phyloP scores from a whole-genome alignment of 2,113 vertebrate genomes.

The Salvator merianae region DNA sequence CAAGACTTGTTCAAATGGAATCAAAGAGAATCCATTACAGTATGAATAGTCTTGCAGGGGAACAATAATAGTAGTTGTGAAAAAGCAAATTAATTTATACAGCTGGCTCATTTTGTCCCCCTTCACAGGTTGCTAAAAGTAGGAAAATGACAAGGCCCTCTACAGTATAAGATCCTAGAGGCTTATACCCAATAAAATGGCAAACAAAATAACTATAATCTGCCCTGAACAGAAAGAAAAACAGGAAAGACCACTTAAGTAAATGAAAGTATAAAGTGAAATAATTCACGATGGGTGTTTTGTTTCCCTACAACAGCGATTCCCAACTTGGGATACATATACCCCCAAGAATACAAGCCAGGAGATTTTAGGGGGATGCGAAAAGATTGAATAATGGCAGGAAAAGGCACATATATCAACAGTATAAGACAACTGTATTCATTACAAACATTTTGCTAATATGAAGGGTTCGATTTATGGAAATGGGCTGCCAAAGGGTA shows the following conservation, averaged over 20 bases:
- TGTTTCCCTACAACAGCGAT: neutral
- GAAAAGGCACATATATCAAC: too few species aligned
- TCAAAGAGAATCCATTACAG: neutral
- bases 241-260: neutral
- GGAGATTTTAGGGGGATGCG: too few species aligned
- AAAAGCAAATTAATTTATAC: neutral
- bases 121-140: neutral
- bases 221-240: neutral
- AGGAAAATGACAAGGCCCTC: neutral
- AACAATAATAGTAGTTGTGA: conserved; percentile 36
- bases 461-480: too few species aligned
- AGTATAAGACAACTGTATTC: too few species aligned
- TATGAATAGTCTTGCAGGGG: conserved; percentile 10
- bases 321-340: too few species aligned
- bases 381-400: too few species aligned
- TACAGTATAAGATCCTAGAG: conserved; percentile 9
- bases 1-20: conserved; percentile 6
- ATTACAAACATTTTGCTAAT: too few species aligned
- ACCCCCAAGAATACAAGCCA: too few species aligned
- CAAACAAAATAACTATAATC: neutral
- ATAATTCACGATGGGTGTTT: neutral
- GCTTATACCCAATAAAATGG: neutral
- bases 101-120: neutral
- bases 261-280: neutral
- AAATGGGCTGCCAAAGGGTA: too few species aligned